These are phyloP conservation scores for Hestina assimilis DNA, from an alignment of 1,140 invertebrate species.

Conservation along the genomic window DNA sequence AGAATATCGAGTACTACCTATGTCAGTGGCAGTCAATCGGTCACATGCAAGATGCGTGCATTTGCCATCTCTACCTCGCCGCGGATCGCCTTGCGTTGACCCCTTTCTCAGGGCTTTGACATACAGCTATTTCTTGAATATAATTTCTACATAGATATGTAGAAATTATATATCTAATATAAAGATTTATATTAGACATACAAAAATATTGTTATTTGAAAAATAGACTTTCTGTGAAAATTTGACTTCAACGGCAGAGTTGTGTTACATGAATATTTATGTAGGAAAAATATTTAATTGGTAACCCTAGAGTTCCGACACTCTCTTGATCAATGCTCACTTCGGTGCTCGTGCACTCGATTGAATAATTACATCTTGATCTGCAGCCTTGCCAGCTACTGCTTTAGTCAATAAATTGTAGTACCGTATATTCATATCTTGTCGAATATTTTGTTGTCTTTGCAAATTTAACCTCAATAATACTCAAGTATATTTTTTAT, in stretches of 20 bases:
- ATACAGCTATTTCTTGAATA: not conserved
- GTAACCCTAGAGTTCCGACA: conserved; percentile 19
- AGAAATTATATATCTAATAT: too few relatives aligned
- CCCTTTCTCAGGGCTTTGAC: conserved; percentile 6
- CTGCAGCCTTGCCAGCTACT: conserved; percentile 54
- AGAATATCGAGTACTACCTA: conserved; percentile 16
- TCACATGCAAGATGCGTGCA: conserved; percentile 53
- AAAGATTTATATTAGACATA: too few relatives aligned
- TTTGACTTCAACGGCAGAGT: too few relatives aligned
- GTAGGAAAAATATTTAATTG: not conserved
- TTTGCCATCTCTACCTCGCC: conserved; percentile 5
- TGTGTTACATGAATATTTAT: too few relatives aligned
- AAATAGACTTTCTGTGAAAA: too few relatives aligned
- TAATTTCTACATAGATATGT: too few relatives aligned
- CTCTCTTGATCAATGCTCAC: conserved; percentile 11
- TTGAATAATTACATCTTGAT: conserved; percentile 65
- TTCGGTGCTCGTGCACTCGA: conserved; percentile 61
- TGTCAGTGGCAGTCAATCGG: conserved; percentile 28
- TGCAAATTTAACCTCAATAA: too few relatives aligned
- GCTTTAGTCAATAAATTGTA: conserved; percentile 16
- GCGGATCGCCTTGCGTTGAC: conserved; percentile 7
- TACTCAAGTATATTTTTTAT: too few relatives aligned
- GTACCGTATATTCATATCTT: not conserved
- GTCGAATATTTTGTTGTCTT: too few relatives aligned
- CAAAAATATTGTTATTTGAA: not conserved